Base-by-base conservation (phyloP, 1,140 invertebrate species). In the Drosophila simulans region DNA sequence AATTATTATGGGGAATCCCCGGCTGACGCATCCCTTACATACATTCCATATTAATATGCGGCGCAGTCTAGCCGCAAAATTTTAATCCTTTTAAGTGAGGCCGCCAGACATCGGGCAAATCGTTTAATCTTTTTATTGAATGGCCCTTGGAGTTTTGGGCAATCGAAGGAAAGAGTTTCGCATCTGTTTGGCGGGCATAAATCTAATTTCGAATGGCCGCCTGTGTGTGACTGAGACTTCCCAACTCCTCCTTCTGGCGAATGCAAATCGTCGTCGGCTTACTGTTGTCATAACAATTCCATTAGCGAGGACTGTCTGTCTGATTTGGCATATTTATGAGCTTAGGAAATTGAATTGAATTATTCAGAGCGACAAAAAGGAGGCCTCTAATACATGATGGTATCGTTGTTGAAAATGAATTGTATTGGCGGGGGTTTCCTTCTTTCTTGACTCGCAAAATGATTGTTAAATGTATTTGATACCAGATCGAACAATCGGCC, bases 31-130 rank as follows among this genome's bases (percentile, higher is more conserved):
- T 51, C 45, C 34, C 20, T 5, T 8, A 22, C 48, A 64, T 63
- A 51, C 60, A 17, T 17, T 17, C 17, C 65, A 59, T 63, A 75
- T 86, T 77, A 70, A 85, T 85, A 86, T 80, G 59, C 79, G 39
- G 37, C 70, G 59, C 57, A 35, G 64, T 65, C 51, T 75, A 59
- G 83, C 77, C 85, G 79, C 79, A 88, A 75, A 88, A 83, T 76
- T 54, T 75, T 86, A 86, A 86, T 86, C 83, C 79, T 86, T 86
- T 86, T 88, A 86, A 86, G 83, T 86, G 83, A 77, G 74, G 64
- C 82, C 51, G 20, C 57, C 52, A 57, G 37, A 39, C 46, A 43
- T 34, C 20, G 46, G 46, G 60, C 68, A 53, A 76, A 71, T 64
- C 83, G 64, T 86, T 81, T 86, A 75, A 79, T 79, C 83, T 86